These are phyloP conservation scores for Deilephila elpenor DNA, from an alignment of 2,888 invertebrate species.

Conservation along the genomic window DNA sequence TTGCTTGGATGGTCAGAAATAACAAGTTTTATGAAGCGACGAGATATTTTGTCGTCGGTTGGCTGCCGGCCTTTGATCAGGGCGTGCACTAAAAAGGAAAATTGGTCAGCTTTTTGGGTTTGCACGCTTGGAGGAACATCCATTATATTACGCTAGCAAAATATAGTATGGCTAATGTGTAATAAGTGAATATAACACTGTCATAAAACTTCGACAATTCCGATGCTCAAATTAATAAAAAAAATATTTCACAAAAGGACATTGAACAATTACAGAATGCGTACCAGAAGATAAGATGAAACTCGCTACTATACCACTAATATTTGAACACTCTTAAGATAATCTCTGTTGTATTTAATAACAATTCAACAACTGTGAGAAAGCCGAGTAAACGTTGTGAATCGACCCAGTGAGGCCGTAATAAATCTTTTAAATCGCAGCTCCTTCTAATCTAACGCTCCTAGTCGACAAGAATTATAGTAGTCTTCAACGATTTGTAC, in stretches of 20 bases:
- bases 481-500: constrained; percentile 62
- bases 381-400: constrained; percentile 57
- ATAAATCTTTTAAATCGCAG: constrained; percentile 70
- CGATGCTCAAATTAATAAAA: neutral
- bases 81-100: constrained; percentile 73
- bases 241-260: too few relatives aligned
- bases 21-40: constrained; percentile 66
- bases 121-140: constrained; percentile 57
- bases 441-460: constrained; percentile 70
- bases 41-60: constrained; percentile 65
- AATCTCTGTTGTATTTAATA: too few relatives aligned
- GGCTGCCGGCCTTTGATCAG: constrained; percentile 72
- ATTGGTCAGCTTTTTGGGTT: constrained; percentile 70
- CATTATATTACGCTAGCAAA: constrained; percentile 36
- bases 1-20: constrained; percentile 48
- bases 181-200: neutral
- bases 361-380: constrained; percentile 35
- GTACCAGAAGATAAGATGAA: too few relatives aligned
- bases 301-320: too few relatives aligned
- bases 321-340: too few relatives aligned
- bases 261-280: too few relatives aligned
- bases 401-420: constrained; percentile 69
- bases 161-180: neutral
- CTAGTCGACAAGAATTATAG: constrained; percentile 68
- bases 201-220: neutral